These are phyloP conservation scores for Datnioides undecimradiatus DNA, from an alignment of 2,113 vertebrate genomes.

Conservation along the genomic window DNA sequence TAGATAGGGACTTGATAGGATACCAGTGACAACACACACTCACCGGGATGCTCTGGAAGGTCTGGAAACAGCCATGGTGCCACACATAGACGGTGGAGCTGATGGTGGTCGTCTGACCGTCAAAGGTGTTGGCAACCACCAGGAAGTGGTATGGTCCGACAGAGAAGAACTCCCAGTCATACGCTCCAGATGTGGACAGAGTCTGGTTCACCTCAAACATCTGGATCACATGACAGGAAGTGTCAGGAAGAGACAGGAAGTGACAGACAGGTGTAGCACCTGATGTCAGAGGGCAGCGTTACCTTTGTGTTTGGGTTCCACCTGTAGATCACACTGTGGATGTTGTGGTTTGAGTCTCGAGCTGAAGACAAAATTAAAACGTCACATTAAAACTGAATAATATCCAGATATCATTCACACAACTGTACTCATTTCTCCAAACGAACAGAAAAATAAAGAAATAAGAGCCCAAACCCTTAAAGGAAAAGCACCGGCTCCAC, in stretches of 20 bases:
- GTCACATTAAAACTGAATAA: too few species aligned
- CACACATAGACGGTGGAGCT: constrained; percentile 92
- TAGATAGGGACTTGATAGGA: too few species aligned
- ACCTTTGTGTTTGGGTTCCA: constrained; percentile 89
- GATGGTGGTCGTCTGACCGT: constrained; percentile 89
- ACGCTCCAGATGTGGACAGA: constrained; percentile 92
- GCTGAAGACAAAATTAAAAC: too few species aligned
- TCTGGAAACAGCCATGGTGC: constrained; percentile 87
- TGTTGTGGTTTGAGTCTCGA: constrained; percentile 92
- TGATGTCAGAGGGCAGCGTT: constrained; percentile 63
- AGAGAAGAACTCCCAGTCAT: constrained; percentile 97
- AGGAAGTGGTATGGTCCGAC: constrained; percentile 91
- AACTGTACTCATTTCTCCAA: too few species aligned
- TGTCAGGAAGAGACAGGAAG: background rate
- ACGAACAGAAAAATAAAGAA: too few species aligned
- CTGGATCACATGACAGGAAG: constrained; percentile 5
- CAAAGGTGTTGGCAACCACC: constrained; percentile 93
- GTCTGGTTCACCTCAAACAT: constrained; percentile 94
- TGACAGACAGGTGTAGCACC: too few species aligned
- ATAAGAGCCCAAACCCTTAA: too few species aligned
- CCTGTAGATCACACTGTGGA: constrained; percentile 94
- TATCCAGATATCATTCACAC: too few species aligned
- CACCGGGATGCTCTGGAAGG: constrained; percentile 93
- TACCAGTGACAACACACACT: constrained; percentile 12
- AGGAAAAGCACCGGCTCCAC: too few species aligned